Evolutionary conservation across 2,797 vertebrate species (phyloP).

Genomic region (Arctocebus calabarensis): DNA sequence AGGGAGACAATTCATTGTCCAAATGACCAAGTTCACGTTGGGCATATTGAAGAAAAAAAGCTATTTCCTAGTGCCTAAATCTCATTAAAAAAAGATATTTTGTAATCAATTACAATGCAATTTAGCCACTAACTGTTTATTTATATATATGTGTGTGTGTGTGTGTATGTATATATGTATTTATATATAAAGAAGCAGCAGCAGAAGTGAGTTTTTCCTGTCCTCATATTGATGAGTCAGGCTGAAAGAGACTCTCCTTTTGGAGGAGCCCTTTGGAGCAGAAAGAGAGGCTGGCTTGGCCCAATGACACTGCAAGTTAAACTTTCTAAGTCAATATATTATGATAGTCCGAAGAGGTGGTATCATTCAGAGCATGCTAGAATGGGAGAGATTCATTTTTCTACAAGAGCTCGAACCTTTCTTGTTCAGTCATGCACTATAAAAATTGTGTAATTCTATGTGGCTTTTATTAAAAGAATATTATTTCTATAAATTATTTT

Average conservation of each 20-base stretch:
- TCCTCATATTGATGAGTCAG: slow-evolving; percentile 78
- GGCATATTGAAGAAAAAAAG: slow-evolving; percentile 77
- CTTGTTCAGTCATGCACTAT: slow-evolving; percentile 75
- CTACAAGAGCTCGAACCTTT: slow-evolving; percentile 67
- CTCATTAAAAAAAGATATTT: slow-evolving; percentile 90
- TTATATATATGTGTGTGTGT: slow-evolving; percentile 80
- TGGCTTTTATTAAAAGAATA: slow-evolving; percentile 80
- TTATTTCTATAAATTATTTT: slow-evolving; percentile 73
- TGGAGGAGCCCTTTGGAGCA: slow-evolving; percentile 50
- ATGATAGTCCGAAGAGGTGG: slow-evolving; percentile 63
- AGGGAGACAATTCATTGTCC: slow-evolving; percentile 82
- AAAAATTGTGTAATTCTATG: slow-evolving; percentile 78
- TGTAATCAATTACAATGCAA: slow-evolving; percentile 88
- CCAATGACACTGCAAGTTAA: slow-evolving; percentile 69
- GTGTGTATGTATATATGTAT: neutral
- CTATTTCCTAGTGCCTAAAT: slow-evolving; percentile 87
- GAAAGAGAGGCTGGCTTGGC: slow-evolving; percentile 59
- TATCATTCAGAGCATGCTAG: slow-evolving; percentile 41
- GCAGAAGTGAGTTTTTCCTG: slow-evolving; percentile 75
- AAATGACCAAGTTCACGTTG: slow-evolving; percentile 82
- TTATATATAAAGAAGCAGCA: neutral
- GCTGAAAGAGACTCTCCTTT: slow-evolving; percentile 62
- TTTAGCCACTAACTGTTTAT: slow-evolving; percentile 89
- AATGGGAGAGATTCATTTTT: slow-evolving; percentile 76
- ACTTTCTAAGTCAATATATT: slow-evolving; percentile 73